Base-by-base conservation (phyloP, 2,888 invertebrate species). In the Autographa pulchrina region DNA sequence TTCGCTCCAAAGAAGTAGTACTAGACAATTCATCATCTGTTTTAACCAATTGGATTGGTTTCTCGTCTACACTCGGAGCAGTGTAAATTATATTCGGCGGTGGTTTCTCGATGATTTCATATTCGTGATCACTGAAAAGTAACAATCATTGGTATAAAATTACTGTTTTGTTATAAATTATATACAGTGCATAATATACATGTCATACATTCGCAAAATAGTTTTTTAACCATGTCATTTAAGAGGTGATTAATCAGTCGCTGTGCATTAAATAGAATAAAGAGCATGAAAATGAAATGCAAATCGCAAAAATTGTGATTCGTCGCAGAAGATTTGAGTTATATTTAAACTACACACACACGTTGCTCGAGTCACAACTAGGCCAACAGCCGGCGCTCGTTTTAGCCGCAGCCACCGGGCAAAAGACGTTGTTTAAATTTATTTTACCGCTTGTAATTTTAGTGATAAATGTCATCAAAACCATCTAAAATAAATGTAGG, bases 71-170 rank as follows among this genome's bases (percentile, higher is more conserved):
- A 85, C 90, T 91, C 35, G 92, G 90, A 70, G 89, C 83, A 63
- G 93, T 92, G 85, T 92, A 94, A 80, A 91, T 85, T 80, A 93
- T 92, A 95, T 92, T 92, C 56, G 92, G 91, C 35, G 92, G 95
- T 79, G 97, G 97, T 86, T 97, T 97, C 90, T 97, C 98, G 92
- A 98, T 97, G 85, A 98, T 98, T 96, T 98, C 98, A 96, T 98
- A 98, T 95, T 98, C 98, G 97, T 98, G 98, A 96, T 98, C 98
- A 96, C 98, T 98, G 96, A 86, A 97, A 97, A 78, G 80, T 81
- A 79, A 59, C 48, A 79, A 62, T 25, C n/a, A 68, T 67, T 71
- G 74, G 60, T 70, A 75, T 58, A 56, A 74, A 68, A 68, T 61
- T 58, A 58, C 18, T 48, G 48, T n/a, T 32, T 18, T 8, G n/a